Conservation (phyloP, 1,140 invertebrate genomes). For the Goniozus legneri region DNA sequence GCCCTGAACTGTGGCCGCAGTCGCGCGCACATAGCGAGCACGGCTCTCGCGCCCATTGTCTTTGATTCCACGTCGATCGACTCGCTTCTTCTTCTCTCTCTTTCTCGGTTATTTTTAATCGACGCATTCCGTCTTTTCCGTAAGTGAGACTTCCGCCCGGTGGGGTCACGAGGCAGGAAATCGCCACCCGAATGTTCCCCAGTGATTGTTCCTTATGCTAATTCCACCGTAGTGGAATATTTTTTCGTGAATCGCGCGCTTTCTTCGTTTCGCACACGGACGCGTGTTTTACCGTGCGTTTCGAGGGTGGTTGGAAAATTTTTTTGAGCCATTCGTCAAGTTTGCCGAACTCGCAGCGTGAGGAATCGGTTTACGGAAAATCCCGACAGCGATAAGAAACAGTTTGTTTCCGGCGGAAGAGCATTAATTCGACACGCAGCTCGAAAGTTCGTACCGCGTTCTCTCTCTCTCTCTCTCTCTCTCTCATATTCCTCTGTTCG, state of each 20-base stretch:
- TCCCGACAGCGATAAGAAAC: too few species aligned
- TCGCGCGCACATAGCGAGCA: conserved; percentile 20
- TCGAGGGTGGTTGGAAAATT: too few species aligned
- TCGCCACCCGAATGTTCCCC: conserved; percentile 40
- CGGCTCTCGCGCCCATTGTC: conserved; percentile 19
- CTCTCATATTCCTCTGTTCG: background rate
- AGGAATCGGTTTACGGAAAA: too few species aligned
- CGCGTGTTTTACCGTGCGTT: background rate
- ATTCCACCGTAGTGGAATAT: conserved; percentile 20
- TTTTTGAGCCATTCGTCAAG: too few species aligned
- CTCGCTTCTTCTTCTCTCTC: too few species aligned
- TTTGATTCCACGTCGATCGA: conserved; percentile 35
- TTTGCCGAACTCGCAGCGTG: background rate
- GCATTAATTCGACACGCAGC: conserved; percentile 29
- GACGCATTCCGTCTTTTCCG: conserved; percentile 41
- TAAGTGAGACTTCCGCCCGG: conserved; percentile 38
- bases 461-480: background rate
- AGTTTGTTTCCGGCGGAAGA: background rate
- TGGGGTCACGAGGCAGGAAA: conserved; percentile 43
- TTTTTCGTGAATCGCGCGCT: conserved; percentile 18
- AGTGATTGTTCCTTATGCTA: conserved; percentile 46
- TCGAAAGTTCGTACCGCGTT: conserved; percentile 23
- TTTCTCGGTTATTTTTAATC: too few species aligned
- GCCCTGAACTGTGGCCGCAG: conserved; percentile 38
- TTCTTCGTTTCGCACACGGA: conserved; percentile 6